phyloP scores from a whole-genome alignment of 2,888 invertebrate genomes.

The Drosophila villosipedis region DNA sequence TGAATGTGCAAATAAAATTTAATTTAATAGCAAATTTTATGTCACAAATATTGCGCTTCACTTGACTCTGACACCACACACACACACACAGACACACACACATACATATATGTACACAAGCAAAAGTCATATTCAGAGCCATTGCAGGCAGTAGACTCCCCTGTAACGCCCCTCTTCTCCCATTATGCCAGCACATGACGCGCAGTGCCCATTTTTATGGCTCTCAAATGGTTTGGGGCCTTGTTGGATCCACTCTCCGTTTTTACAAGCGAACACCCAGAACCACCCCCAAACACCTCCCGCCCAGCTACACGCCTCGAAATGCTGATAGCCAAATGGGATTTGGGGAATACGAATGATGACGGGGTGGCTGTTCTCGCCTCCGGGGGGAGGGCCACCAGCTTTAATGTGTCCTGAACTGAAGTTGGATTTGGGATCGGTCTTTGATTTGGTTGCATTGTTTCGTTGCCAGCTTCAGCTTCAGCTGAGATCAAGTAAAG shows the following conservation, averaged over 20 bases:
- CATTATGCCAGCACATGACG: constrained; percentile 10
- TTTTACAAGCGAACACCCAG: constrained; percentile 34
- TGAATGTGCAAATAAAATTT: constrained; percentile 81
- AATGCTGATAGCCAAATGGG: constrained; percentile 76
- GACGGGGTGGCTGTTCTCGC: constrained; percentile 3
- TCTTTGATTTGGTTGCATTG: constrained; percentile 60
- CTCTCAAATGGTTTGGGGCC: constrained; percentile 50
- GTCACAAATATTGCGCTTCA: constrained; percentile 75
- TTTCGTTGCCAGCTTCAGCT: constrained; percentile 10
- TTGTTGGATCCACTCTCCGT: constrained; percentile 29
- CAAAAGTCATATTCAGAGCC: constrained; percentile 1
- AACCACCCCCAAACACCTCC: neutral
- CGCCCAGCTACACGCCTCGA: constrained; percentile 11
- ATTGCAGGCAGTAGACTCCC: neutral
- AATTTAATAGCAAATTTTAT: constrained; percentile 79
- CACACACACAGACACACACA: neutral
- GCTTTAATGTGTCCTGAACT: constrained; percentile 66
- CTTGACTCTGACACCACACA: constrained; percentile 38
- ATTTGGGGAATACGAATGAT: constrained; percentile 67
- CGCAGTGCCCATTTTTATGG: constrained; percentile 62
- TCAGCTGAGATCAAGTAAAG: constrained; percentile 1
- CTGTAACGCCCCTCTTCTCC: neutral
- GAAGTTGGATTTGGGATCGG: constrained; percentile 41
- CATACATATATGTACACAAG: neutral
- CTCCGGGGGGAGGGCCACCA: constrained; percentile 7